Evolutionary conservation across 2,113 vertebrate species (phyloP).

Genomic region (Scytalopus superciliaris): DNA sequence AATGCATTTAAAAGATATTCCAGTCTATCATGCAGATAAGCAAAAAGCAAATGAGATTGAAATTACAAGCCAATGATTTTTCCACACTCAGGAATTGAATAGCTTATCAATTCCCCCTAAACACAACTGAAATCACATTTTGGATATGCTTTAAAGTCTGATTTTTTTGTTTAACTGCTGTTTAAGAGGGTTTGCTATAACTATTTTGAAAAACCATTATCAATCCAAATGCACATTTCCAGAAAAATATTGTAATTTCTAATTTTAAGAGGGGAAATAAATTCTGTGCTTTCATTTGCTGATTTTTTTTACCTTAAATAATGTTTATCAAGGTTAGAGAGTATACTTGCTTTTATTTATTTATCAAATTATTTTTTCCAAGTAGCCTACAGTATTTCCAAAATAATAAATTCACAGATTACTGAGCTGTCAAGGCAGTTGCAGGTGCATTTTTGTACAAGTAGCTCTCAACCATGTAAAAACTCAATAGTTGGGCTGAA

Average conservation of each 20-base stretch:
- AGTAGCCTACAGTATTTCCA: neutral
- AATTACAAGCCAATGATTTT: neutral
- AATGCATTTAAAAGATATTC: neutral
- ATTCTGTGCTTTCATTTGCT: neutral
- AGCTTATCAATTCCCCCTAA: neutral
- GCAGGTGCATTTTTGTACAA: neutral
- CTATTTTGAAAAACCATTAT: neutral
- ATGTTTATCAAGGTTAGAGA: neutral
- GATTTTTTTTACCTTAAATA: neutral
- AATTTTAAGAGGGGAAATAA: neutral
- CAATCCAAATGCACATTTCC: neutral
- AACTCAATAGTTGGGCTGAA: neutral
- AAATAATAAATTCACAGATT: neutral
- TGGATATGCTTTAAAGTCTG: neutral
- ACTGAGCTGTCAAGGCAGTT: neutral
- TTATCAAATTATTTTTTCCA: neutral
- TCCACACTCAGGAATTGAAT: neutral
- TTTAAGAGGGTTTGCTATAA: neutral
- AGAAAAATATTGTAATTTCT: neutral
- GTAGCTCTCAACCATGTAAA: neutral
- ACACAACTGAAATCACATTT: neutral
- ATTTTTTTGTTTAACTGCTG: neutral
- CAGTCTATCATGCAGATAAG: neutral
- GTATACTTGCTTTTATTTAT: neutral
- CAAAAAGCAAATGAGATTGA: neutral